Evolutionary conservation across 2,888 invertebrate species (phyloP).

Genomic region (Lysandra coridon): DNA sequence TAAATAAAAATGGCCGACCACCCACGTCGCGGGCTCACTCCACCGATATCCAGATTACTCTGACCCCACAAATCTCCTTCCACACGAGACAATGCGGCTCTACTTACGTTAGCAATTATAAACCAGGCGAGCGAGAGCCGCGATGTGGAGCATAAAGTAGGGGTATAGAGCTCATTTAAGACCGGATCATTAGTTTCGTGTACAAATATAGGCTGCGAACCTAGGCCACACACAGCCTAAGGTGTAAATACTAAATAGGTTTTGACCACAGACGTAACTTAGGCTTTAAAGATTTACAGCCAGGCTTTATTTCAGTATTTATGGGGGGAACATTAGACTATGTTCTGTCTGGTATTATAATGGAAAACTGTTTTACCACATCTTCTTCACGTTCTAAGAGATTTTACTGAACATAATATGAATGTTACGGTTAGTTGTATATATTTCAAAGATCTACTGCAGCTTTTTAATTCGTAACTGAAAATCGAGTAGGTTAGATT

Average conservation of each 20-base stretch:
- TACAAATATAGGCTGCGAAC: slow-evolving; percentile 42
- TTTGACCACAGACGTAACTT: slow-evolving; percentile 46
- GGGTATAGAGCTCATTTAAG: slow-evolving; percentile 24
- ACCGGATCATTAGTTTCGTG: slow-evolving; percentile 34
- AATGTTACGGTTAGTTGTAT: neutral
- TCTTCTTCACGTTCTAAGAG: neutral
- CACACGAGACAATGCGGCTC: slow-evolving; percentile 26
- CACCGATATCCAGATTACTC: slow-evolving; percentile 30
- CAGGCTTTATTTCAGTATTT: slow-evolving; percentile 32
- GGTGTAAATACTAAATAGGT: slow-evolving; percentile 48
- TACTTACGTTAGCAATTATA: slow-evolving; percentile 28
- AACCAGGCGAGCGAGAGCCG: slow-evolving; percentile 31
- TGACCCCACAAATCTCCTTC: slow-evolving; percentile 31
- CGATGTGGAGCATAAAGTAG: slow-evolving; percentile 20
- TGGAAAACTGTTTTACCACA: neutral
- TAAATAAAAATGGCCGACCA: slow-evolving; percentile 69
- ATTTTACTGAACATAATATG: neutral
- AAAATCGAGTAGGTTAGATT: neutral
- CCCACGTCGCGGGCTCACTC: slow-evolving; percentile 58
- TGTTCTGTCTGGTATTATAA: slow-evolving; percentile 2
- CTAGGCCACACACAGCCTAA: slow-evolving; percentile 48
- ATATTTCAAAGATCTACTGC: neutral
- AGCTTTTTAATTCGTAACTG: neutral
- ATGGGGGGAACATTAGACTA: slow-evolving; percentile 32
- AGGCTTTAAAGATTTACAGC: slow-evolving; percentile 41